A percentile compares a stretch with the other conserved stretches of the same genome.
phyloP scores from a whole-genome alignment of 1,140 invertebrate species.

The Leguminivora glycinivorella region DNA sequence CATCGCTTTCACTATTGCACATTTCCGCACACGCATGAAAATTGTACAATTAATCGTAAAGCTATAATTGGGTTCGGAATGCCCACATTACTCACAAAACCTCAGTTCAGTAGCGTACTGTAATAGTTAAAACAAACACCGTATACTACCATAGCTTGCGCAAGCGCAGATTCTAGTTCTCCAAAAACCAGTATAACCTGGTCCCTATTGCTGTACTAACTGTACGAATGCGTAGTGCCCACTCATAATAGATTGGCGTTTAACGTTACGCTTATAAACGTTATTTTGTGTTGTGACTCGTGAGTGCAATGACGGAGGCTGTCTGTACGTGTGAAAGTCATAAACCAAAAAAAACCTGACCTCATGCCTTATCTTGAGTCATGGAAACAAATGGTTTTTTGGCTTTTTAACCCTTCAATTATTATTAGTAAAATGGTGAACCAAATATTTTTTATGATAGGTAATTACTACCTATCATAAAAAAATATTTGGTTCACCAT shows the following conservation, averaged over 20 bases:
- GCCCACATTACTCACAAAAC: not conserved
- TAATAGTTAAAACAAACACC: not conserved
- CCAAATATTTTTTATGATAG: no score
- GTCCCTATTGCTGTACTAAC: not conserved
- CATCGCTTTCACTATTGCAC: not conserved
- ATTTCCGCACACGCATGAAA: not conserved
- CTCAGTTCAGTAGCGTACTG: not conserved
- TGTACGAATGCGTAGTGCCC: no score
- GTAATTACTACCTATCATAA: no score
- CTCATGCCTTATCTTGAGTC: not conserved
- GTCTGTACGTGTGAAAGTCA: not conserved
- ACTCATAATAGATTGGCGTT: not conserved
- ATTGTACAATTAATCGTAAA: not conserved
- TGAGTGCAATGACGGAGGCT: not conserved
- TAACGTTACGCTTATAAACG: no score
- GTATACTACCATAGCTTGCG: not conserved
- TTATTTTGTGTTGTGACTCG: not conserved
- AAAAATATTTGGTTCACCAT: no score
- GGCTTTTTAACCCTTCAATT: no score
- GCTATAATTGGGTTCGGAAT: slow-evolving; percentile 1
- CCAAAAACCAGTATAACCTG: not conserved
- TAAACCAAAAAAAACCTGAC: not conserved
- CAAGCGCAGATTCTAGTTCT: not conserved
- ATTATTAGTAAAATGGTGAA: no score
- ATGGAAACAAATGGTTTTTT: not conserved